A percentile compares a stretch with the other conserved stretches of the same genome.
Conservation (phyloP, 2,113 vertebrate species). For the Nycticorax nycticorax region DNA sequence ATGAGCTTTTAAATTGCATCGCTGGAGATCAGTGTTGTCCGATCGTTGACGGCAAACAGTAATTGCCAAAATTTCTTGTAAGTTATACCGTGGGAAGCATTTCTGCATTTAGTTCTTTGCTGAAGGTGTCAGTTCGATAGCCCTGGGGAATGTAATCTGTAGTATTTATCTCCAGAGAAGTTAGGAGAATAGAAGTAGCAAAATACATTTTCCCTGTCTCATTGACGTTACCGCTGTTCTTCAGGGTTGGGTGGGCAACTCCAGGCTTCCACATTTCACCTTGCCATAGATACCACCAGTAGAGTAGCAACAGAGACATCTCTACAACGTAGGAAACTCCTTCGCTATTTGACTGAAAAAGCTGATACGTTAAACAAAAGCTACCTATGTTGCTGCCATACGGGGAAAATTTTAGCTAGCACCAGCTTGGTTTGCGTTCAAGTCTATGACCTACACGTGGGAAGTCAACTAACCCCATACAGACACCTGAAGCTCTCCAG, state of each 20-base stretch:
- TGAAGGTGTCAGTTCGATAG: constrained; percentile 12
- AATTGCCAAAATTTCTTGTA: constrained; percentile 66
- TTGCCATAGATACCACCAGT: not conserved
- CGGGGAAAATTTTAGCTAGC: not conserved
- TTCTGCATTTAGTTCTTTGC: constrained; percentile 57
- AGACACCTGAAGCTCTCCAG: not conserved
- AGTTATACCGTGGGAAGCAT: constrained; percentile 41
- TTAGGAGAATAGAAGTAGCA: not conserved
- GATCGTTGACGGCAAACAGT: constrained; percentile 22
- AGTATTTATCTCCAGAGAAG: not conserved
- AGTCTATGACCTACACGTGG: not conserved
- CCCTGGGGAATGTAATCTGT: not conserved
- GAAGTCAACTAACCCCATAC: not conserved
- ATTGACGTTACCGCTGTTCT: not conserved
- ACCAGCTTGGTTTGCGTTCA: not conserved
- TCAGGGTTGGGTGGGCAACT: not conserved
- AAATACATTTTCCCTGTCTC: not conserved
- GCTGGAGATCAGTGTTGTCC: constrained; percentile 42
- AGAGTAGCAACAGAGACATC: not conserved
- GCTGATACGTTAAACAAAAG: not conserved
- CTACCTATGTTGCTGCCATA: not conserved
- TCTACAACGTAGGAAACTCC: not conserved
- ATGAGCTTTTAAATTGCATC: constrained; percentile 51
- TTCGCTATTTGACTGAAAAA: not conserved
- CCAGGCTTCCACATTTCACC: not conserved